Evolutionary conservation across 2,888 invertebrate species (phyloP).

Genomic region (Harpalus rubripes): DNA sequence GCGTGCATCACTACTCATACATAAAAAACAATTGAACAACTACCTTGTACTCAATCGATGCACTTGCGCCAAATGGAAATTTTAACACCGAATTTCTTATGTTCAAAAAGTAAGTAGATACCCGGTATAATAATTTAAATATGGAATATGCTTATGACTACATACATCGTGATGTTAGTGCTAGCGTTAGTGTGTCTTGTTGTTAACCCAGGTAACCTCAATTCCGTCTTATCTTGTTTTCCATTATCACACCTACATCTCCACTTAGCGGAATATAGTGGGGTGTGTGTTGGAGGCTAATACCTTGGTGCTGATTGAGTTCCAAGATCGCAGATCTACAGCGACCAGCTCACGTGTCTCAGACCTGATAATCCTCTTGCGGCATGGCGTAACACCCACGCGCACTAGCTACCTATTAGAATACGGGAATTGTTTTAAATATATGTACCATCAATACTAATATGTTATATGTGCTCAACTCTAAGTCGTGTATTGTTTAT

Average conservation of each 20-base stretch:
- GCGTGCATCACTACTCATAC: too few relatives aligned
- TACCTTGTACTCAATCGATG: too few relatives aligned
- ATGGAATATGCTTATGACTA: too few relatives aligned
- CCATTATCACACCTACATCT: slow-evolving; percentile 1
- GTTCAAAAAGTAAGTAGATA: too few relatives aligned
- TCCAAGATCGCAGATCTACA: neutral
- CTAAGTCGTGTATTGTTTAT: too few relatives aligned
- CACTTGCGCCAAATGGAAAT: too few relatives aligned
- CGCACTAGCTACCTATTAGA: neutral
- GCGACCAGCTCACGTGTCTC: slow-evolving; percentile 3
- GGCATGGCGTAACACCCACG: slow-evolving; percentile 69
- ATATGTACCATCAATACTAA: neutral
- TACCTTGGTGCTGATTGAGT: neutral
- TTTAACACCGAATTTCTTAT: too few relatives aligned
- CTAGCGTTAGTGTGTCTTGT: neutral
- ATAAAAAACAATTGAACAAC: too few relatives aligned
- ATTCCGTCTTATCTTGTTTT: neutral
- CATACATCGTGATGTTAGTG: too few relatives aligned
- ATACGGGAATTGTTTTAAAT: neutral
- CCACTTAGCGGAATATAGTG: neutral
- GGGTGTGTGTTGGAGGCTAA: neutral
- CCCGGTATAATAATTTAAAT: too few relatives aligned
- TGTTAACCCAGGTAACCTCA: neutral
- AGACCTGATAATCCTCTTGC: slow-evolving; percentile 76
- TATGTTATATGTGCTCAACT: neutral